phyloP scores from a whole-genome alignment of 2,797 vertebrate genomes.

The Hyperoplus lanceolatus region DNA sequence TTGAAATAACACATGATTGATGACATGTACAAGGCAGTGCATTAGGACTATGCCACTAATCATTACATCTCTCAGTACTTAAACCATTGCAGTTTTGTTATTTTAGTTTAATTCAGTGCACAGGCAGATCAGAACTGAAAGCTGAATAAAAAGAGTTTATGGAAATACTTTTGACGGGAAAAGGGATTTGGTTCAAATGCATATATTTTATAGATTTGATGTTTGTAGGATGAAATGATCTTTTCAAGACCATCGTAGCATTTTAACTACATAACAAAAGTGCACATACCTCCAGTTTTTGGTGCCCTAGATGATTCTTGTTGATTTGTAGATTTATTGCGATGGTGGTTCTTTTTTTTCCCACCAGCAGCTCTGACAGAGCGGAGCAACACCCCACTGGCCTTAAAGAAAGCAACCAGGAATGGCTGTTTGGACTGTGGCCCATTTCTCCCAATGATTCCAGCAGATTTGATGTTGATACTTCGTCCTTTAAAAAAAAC shows the following conservation, averaged over 20 bases:
- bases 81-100: neutral
- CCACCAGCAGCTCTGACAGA: conserved; percentile 94
- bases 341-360: conserved; percentile 95
- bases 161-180: neutral
- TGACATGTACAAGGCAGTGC: neutral
- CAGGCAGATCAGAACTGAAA: neutral
- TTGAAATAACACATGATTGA: conserved; percentile 2
- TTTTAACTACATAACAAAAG: conserved; percentile 5
- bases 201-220: neutral
- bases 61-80: neutral
- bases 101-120: neutral
- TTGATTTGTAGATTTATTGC: conserved; percentile 92
- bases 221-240: conserved; percentile 1
- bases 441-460: conserved; percentile 94
- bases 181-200: conserved; percentile 4
- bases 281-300: conserved; percentile 88
- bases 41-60: neutral
- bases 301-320: conserved; percentile 91
- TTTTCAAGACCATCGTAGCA: neutral
- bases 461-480: conserved; percentile 97
- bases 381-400: conserved; percentile 96
- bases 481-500: conserved; percentile 89
- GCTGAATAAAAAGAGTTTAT: too few relatives aligned
- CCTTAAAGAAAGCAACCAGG: conserved; percentile 99
- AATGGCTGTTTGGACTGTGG: conserved; percentile 99